Evolutionary conservation across 1,140 invertebrate genomes (phyloP).

Genomic region (Bilobella aurantiaca): DNA sequence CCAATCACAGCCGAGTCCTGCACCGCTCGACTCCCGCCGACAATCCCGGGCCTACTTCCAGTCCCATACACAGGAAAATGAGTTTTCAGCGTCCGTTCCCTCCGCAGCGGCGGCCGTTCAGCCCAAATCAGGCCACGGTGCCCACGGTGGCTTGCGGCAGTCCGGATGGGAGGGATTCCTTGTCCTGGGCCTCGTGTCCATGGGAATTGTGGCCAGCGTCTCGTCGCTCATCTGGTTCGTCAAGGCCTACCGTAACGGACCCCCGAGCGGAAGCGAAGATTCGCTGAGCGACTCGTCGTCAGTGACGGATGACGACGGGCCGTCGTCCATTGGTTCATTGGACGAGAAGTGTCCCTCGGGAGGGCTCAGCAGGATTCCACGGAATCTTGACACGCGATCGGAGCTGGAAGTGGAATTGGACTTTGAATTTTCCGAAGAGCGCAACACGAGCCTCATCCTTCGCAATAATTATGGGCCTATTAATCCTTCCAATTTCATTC

Average conservation of each 20-base stretch:
- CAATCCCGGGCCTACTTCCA: too few relatives aligned
- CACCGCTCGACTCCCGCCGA: too few relatives aligned
- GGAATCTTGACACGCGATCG: constrained; percentile 22
- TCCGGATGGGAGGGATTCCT: constrained; percentile 30
- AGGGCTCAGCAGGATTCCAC: not conserved
- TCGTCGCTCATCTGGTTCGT: constrained; percentile 32
- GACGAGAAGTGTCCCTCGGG: constrained; percentile 12
- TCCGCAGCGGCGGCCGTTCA: not conserved
- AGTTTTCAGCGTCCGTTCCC: too few relatives aligned
- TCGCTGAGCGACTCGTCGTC: not conserved
- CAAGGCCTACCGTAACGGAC: constrained; percentile 14
- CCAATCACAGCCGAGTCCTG: too few relatives aligned
- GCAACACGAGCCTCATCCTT: constrained; percentile 11
- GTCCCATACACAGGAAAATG: too few relatives aligned
- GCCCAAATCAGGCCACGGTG: not conserved
- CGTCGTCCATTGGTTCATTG: constrained; percentile 2
- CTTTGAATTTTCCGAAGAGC: constrained; percentile 35
- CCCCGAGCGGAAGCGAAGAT: too few relatives aligned
- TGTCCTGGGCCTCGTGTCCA: constrained; percentile 31
- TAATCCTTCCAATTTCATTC: constrained; percentile 7
- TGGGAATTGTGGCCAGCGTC: constrained; percentile 30
- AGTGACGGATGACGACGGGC: not conserved
- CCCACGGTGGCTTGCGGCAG: too few relatives aligned
- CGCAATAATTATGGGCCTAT: not conserved
- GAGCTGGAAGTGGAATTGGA: constrained; percentile 33